Evolutionary conservation across 2,113 vertebrate species (phyloP).

Genomic region (Saguinus midas): DNA sequence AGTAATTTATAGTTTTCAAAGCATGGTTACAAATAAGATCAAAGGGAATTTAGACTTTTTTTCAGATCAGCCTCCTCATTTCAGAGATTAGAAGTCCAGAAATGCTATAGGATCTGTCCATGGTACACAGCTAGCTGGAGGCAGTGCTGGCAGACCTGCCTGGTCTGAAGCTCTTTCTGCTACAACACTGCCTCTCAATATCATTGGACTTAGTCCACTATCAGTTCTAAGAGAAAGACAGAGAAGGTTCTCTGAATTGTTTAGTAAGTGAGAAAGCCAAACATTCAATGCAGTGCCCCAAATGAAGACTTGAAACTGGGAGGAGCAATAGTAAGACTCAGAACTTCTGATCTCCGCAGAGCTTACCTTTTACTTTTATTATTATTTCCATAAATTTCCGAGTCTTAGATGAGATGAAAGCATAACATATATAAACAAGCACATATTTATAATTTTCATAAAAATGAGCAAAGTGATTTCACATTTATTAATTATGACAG

Average conservation of each 20-base stretch:
- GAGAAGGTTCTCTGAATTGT: neutral
- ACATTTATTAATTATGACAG: neutral
- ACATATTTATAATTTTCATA: neutral
- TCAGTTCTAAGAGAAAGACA: neutral
- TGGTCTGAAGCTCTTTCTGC: neutral
- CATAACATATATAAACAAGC: neutral
- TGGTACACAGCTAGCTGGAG: neutral
- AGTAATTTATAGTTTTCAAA: conserved; percentile 18
- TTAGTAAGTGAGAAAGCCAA: neutral
- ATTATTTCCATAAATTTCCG: neutral
- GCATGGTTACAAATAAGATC: neutral
- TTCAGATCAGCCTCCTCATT: neutral
- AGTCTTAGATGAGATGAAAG: neutral
- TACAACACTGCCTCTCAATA: neutral
- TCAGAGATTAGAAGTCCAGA: neutral
- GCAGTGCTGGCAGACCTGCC: neutral
- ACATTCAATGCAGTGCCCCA: neutral
- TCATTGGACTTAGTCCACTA: neutral
- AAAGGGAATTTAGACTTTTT: neutral
- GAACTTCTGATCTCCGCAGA: neutral
- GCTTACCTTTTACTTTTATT: neutral
- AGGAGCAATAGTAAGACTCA: neutral
- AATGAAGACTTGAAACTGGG: neutral
- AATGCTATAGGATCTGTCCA: neutral
- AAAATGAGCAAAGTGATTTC: neutral